Conservation (phyloP, 2,113 vertebrate genomes). For the Atlantisia rogersi region DNA sequence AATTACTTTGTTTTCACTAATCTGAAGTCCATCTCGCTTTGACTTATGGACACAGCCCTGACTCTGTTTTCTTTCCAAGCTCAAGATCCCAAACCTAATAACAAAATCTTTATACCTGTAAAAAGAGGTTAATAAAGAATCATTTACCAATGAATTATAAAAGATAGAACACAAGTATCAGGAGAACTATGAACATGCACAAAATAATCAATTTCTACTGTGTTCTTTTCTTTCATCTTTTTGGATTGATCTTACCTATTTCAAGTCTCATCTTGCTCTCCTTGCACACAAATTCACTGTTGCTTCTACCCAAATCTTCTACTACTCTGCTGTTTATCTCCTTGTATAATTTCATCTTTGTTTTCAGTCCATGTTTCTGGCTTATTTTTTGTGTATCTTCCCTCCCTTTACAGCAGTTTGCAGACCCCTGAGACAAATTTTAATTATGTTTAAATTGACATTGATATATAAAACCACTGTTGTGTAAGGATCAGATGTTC, state of each 20-base stretch:
- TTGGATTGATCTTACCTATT: not conserved
- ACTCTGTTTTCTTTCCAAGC: not conserved
- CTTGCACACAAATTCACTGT: not conserved
- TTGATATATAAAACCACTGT: not conserved
- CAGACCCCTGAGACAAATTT: not conserved
- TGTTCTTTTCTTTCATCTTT: constrained; percentile 10
- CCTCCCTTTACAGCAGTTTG: not conserved
- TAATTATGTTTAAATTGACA: constrained; percentile 5
- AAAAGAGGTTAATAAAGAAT: constrained; percentile 1
- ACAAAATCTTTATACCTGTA: not conserved
- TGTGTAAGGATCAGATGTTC: not conserved
- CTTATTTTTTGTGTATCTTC: not conserved
- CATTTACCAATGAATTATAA: not conserved
- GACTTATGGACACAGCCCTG: not conserved
- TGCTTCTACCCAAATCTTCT: not conserved
- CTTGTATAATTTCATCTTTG: not conserved
- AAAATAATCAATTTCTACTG: not conserved
- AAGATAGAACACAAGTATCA: not conserved
- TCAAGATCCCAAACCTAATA: not conserved
- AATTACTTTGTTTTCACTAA: not conserved
- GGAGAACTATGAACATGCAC: not conserved
- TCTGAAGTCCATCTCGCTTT: not conserved
- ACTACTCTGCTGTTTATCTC: not conserved
- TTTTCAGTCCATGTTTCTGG: not conserved
- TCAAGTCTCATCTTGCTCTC: not conserved